Percentiles rank a stretch among this genome's conserved stretches.
Conservation (phyloP, 2,888 invertebrate species). For the Bellardia bayeri region DNA sequence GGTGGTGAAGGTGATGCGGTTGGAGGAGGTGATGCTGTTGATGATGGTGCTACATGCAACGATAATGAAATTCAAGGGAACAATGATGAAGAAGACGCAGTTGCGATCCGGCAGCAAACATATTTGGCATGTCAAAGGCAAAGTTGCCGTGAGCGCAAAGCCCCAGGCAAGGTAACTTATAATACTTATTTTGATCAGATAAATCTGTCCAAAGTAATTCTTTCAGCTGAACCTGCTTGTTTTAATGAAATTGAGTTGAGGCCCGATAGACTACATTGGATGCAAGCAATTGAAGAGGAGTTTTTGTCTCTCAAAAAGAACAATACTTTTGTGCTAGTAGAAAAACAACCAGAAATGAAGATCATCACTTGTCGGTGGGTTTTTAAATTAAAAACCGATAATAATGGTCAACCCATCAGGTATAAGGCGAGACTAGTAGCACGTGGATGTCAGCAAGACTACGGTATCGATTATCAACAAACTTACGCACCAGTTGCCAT, state of each 20-base stretch:
- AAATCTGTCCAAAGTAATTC: too few relatives aligned
- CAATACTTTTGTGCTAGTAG: slow-evolving; percentile 2
- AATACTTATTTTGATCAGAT: too few relatives aligned
- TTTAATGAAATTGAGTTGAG: slow-evolving; percentile 5
- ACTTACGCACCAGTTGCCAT: slow-evolving; percentile 39
- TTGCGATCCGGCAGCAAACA: slow-evolving; percentile 5
- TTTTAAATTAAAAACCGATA: slow-evolving; percentile 42
- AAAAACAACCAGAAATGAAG: slow-evolving; percentile 19
- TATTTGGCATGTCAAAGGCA: too few relatives aligned
- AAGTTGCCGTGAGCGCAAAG: too few relatives aligned
- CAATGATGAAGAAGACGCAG: background rate
- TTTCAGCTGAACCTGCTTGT: slow-evolving; percentile 9
- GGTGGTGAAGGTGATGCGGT: too few relatives aligned
- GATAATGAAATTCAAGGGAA: too few relatives aligned
- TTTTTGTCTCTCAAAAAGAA: background rate
- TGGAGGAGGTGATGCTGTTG: too few relatives aligned
- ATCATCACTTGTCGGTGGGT: slow-evolving; percentile 28
- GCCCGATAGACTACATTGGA: slow-evolving; percentile 5
- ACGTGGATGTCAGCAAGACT: slow-evolving; percentile 33
- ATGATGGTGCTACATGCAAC: too few relatives aligned
- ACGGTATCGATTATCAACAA: slow-evolving; percentile 37
- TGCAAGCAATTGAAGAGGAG: slow-evolving; percentile 2
- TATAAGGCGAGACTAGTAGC: slow-evolving; percentile 38
- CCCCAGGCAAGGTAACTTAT: too few relatives aligned
- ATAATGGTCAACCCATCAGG: slow-evolving; percentile 27